A percentile compares a stretch with the other conserved stretches of the same genome.
Evolutionary conservation across 2,888 invertebrate genomes (phyloP).

Genomic region (Malthinus flaveolus): DNA sequence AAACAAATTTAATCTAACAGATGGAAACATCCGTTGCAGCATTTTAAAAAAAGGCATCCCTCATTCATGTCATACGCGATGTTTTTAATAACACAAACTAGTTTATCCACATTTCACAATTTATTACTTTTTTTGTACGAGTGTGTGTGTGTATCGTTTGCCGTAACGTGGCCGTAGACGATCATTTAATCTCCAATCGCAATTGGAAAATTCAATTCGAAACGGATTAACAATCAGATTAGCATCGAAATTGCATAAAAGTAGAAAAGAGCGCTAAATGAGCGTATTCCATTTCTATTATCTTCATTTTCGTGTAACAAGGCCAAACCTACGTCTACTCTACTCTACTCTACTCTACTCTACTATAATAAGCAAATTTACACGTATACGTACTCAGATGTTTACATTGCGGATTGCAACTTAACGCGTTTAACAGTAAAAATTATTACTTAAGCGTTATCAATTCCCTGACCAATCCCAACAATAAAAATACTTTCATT

Average conservation of each 20-base stretch:
- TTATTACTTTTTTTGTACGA: too few relatives aligned
- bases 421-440: not conserved
- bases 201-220: constrained; percentile 3
- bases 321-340: constrained; percentile 1
- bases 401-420: not conserved
- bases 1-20: too few relatives aligned
- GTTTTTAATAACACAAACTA: not conserved
- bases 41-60: too few relatives aligned
- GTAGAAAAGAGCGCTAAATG: not conserved
- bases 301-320: constrained; percentile 3
- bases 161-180: not conserved
- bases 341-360: too few relatives aligned
- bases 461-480: constrained; percentile 38
- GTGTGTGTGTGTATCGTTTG: too few relatives aligned
- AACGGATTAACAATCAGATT: constrained; percentile 4
- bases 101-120: not conserved
- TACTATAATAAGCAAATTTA: too few relatives aligned
- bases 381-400: not conserved
- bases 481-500: constrained; percentile 12
- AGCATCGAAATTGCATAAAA: constrained; percentile 1
- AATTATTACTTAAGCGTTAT: constrained; percentile 31
- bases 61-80: not conserved
- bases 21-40: too few relatives aligned
- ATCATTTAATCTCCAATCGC: not conserved
- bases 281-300: not conserved